Base-by-base conservation (phyloP, 2,113 vertebrate genomes). In the Eclectus roratus region DNA sequence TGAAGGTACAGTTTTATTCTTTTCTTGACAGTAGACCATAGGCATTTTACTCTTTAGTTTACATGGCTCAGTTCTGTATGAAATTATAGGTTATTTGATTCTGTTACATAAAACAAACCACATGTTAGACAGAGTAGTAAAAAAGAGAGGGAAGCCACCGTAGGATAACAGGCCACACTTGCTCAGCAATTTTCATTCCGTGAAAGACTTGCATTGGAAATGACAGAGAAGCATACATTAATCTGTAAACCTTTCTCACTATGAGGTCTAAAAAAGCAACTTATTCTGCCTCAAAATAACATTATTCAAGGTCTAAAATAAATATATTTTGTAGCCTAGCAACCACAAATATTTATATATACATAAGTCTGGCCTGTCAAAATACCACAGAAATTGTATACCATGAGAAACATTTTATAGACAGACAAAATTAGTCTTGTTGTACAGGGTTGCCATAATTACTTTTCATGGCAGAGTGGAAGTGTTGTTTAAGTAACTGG, bases 301-400 rank as follows among this genome's bases (percentile, higher is more conserved):
- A 92, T 55, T 80, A 80, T 92, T 77, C 46, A 87, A 93, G 80
- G 93, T 94, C 50, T 83, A 92, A 97, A 97, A 93, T 79, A 94
- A 97, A 88, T 89, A 85, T 76, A 95, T 89, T 85, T 97, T 44
- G 86, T 96, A 96, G 80, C 92, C 96, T 95, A 97, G 90, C 84
- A 97, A 95, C 92, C 90, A 64, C 88, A 98, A 97, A 94, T 97
- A 97, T 97, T 97, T 98, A 93, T 89, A 96, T 93, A 95, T 85
- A 91, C 43, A 7, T 72, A 91, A 94, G 44, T 87, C 91, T 93
- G 69, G 33, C 55, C 85, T 92, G 68, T 95, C 94, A 96, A 97
- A 96, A 96, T 97, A 97, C 89, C 77, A 88, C 21, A n/a, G 90
- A 94, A 96, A 97, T 91, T 88, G 28, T 94, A 94, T 87, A 79